Evolutionary conservation across 2,113 vertebrate genomes (phyloP).

Genomic region (Laticauda colubrina): DNA sequence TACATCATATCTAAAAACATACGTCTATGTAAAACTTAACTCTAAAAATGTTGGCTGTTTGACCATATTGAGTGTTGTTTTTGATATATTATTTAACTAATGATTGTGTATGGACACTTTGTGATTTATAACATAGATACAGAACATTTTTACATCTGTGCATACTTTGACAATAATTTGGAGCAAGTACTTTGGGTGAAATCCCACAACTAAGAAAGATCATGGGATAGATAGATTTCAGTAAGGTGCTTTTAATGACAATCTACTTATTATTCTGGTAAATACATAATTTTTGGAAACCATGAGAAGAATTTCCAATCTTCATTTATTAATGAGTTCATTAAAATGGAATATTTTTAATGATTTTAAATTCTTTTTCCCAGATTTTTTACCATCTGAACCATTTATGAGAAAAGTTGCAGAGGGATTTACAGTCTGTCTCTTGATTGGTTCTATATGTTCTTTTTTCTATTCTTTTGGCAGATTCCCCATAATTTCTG

Average conservation of each 20-base stretch:
- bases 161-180: background rate
- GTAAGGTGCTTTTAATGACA: background rate
- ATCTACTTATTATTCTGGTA: background rate
- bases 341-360: background rate
- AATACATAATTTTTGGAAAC: background rate
- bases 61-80: background rate
- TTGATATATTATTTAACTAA: background rate
- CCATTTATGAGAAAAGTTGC: background rate
- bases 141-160: background rate
- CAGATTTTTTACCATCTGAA: background rate
- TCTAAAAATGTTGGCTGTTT: background rate
- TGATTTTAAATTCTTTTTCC: background rate
- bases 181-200: background rate
- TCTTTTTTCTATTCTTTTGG: background rate
- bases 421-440: background rate
- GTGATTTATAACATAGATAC: background rate
- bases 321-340: background rate
- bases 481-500: background rate
- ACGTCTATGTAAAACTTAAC: background rate
- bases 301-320: background rate
- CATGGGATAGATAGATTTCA: background rate
- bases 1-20: background rate
- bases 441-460: background rate
- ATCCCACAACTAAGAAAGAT: background rate
- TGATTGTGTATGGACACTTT: background rate